Evolutionary conservation across 2,113 vertebrate genomes (phyloP).

Genomic region (Platichthys stellatus): DNA sequence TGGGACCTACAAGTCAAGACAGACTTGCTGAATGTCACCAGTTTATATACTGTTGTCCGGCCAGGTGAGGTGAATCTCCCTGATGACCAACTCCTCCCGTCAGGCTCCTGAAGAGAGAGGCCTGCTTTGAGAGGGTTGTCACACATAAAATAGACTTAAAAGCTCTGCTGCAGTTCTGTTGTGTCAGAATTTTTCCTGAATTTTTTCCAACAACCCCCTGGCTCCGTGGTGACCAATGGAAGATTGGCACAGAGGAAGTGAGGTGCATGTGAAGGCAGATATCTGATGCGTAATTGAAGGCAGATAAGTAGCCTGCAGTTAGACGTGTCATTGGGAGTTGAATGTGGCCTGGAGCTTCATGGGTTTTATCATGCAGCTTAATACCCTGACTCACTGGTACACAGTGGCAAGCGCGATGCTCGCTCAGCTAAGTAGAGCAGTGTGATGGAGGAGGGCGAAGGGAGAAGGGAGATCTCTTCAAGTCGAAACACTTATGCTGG

Average conservation of each 20-base stretch:
- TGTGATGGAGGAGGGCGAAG: constrained; percentile 6
- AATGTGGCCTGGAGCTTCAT: constrained; percentile 19
- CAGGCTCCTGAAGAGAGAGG: too few relatives aligned
- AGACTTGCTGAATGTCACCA: too few relatives aligned
- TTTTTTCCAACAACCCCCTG: background rate
- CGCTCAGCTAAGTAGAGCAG: constrained; percentile 19
- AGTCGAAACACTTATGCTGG: constrained; percentile 5
- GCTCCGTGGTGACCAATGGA: background rate
- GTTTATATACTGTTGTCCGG: too few relatives aligned
- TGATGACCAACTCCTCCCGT: too few relatives aligned
- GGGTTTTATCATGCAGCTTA: constrained; percentile 13
- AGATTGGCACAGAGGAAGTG: background rate
- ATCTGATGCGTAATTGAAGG: constrained; percentile 26
- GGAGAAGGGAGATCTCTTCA: constrained; percentile 21
- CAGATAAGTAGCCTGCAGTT: constrained; percentile 13
- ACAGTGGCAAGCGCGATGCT: background rate
- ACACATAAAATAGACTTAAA: background rate
- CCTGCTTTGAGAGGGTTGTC: too few relatives aligned
- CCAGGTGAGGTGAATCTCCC: too few relatives aligned
- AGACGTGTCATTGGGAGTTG: constrained; percentile 23
- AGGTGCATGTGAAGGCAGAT: constrained; percentile 8
- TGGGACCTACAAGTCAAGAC: too few relatives aligned
- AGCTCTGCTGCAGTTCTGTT: background rate
- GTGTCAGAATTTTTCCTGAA: background rate
- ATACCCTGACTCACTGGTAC: constrained; percentile 25